Evolutionary conservation across 92 coral and sea anemone genomes (phyloP), one percentile per base, ranked within the genome.

Genomic region (Scolanthus callimorphus): DNA sequence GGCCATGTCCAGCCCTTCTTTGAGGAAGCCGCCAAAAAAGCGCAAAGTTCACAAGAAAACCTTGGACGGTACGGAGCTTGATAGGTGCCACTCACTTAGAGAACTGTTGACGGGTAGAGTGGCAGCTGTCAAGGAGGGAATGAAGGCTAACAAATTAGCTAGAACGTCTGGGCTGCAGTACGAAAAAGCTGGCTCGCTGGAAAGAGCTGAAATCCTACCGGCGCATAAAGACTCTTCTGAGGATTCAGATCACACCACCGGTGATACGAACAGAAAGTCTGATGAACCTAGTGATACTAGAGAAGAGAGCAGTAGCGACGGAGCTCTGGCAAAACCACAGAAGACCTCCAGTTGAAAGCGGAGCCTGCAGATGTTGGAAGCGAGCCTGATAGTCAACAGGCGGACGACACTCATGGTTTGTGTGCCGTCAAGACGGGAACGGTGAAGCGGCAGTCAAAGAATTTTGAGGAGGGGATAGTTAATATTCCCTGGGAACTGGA

Each of bases 381-480:
- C 25, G 52, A 28, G 19, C 44, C 60, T 9, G 80, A 79, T 30
- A 53, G 47, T 39, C 31, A 38, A 19, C 75, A 68, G 9, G 29
- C 15, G 8, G 56, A 29, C n/a, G 75, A 68, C 13, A 64, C 75
- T 8, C 77, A 77, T 60, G 84, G 77, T 2, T 46, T 46, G 17
- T 6, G 23, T 19, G 62, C 76, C 0, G 69, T 73, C 10, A 80
- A 83, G 55, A 83, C 78, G 39, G 96, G 96, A 8, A 77, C 73
- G n/a, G 96, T 88, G 3, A 88, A 88, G 60, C 69, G 96, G 41
- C 60, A 76, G 29, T 88, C 90, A 4, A 69, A 70, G 25, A 88
- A 83, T 51, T 88, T 88, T 62, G 96, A 88, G 70, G 95, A 71
- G 30, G 90, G 96, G 1, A 71, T 62, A 27, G 60, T 62, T n/a